Evolutionary conservation across 1,140 invertebrate species (phyloP), one percentile per base, ranked within the genome.

Genomic region (Drosophila kepulauana): DNA sequence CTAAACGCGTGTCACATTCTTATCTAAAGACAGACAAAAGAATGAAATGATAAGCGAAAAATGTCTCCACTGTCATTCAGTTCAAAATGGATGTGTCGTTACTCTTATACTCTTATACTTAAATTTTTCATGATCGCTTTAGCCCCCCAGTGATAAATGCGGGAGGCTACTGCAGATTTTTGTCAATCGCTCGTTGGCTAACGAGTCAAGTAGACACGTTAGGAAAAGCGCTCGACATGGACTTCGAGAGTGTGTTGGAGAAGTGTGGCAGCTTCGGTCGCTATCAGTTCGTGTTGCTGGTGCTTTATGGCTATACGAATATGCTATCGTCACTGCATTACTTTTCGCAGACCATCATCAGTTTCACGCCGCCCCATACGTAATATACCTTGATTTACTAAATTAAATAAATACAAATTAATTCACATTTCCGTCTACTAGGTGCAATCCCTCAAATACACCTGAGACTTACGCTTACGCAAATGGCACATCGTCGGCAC

Each of bases 181-280:
- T 38, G 45, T 25, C 43, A 71, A 57, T 67, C 63, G 75, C 69
- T 80, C 46, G 67, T 10, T 15, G 10, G 33, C 35, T 64, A 64
- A 65, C 79, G 64, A 78, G 62, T 38, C 38, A 38, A 54, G 51
- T 33, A 33, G 33, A 64, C 49, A 57, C 49, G 62, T 69, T 48
- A n/a, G 16, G 13, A 1, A 58, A 38, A 57, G 35, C 25, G 30
- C 16, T 33, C 10, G n/a, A 8, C 62, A 91, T 94, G 79, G 93
- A 95, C 78, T 94, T 95, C 52, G 94, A 95, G 81, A 92, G 92
- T 11, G 93, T 95, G 70, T 81, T 95, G 28, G 89, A 92, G 4
- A 93, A 94, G 68, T 94, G 94, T 16, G 95, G 95, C 0, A 94
- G 94, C 79, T 95, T 95, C 75, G 94, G 94, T 2, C 85, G 85